Evolutionary conservation across 2,797 vertebrate genomes (phyloP).

Genomic region (Columba guinea): DNA sequence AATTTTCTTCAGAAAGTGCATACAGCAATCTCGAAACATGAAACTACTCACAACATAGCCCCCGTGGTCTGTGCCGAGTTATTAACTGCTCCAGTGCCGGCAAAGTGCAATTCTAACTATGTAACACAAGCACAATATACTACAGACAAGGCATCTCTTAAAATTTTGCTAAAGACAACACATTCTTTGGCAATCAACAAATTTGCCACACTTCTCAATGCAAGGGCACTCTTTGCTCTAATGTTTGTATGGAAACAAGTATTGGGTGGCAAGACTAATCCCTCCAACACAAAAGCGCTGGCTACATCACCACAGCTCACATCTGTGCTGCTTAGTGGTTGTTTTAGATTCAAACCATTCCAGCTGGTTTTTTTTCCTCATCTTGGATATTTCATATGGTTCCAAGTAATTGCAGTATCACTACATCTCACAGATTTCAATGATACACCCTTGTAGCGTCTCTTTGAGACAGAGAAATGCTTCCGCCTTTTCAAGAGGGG

Average conservation of each 20-base stretch:
- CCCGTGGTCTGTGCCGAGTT: background rate
- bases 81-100: background rate
- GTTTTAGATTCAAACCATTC: background rate
- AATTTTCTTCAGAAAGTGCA: slow-evolving; percentile 55
- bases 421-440: background rate
- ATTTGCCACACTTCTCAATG: background rate
- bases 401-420: background rate
- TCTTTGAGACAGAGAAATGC: background rate
- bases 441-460: background rate
- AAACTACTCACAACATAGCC: background rate
- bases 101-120: background rate
- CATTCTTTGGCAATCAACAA: background rate
- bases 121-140: background rate
- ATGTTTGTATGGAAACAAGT: background rate
- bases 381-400: background rate
- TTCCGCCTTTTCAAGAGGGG: background rate
- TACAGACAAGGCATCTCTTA: background rate
- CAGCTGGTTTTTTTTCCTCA: background rate
- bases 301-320: background rate
- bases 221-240: background rate
- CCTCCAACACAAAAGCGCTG: background rate
- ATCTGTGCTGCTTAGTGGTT: background rate
- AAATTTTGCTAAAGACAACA: background rate
- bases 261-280: background rate
- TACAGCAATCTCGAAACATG: background rate